phyloP scores from a whole-genome alignment of 2,797 vertebrate genomes.

The Myotis pilosus region DNA sequence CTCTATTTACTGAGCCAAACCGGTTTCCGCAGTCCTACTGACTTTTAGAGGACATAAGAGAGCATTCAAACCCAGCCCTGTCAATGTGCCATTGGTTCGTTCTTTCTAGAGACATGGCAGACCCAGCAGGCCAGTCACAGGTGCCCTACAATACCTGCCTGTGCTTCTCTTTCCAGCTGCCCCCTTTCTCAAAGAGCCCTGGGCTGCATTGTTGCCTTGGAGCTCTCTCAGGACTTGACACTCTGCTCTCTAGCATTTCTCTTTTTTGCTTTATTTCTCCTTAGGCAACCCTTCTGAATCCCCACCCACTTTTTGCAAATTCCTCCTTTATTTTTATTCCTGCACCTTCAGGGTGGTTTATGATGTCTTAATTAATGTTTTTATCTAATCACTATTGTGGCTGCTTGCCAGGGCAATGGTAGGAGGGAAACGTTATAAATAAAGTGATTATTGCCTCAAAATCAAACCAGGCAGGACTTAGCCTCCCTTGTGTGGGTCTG shows the following conservation, averaged over 20 bases:
- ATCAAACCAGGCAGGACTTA: conserved; percentile 42
- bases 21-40: neutral
- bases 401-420: conserved; percentile 54
- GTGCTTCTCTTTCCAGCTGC: neutral
- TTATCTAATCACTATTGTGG: conserved; percentile 75
- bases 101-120: neutral
- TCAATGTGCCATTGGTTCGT: neutral
- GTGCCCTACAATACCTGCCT: rapidly evolving
- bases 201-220: neutral
- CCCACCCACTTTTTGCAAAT: conserved; percentile 32
- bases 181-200: neutral
- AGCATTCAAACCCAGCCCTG: neutral
- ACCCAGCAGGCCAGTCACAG: neutral
- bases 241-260: neutral
- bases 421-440: conserved; percentile 71
- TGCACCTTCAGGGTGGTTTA: conserved; percentile 25
- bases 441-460: conserved; percentile 73
- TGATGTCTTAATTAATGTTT: conserved; percentile 75
- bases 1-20: too few species aligned
- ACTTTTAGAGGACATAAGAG: neutral
- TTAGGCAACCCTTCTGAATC: conserved; percentile 44
- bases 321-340: conserved; percentile 66
- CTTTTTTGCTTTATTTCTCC: neutral
- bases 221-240: neutral
- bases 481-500: conserved; percentile 26